Percentiles rank a stretch among this genome's conserved stretches.
Conservation (phyloP, 1,140 invertebrate genomes). For the Coelopa frigida region DNA sequence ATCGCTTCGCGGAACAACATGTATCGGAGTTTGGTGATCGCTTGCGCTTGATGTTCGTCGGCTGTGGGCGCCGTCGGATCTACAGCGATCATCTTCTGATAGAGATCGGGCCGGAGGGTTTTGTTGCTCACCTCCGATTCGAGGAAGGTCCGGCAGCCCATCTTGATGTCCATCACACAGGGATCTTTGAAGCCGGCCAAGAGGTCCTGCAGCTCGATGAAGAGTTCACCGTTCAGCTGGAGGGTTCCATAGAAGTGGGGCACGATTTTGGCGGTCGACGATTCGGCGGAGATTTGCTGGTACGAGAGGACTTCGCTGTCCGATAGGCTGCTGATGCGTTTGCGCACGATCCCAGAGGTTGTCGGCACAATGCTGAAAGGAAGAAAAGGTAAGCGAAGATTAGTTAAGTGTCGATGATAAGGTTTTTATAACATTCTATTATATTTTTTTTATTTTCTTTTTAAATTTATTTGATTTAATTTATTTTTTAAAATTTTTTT, state of each 20-base stretch:
- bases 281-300: constrained; percentile 69
- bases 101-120: constrained; percentile 68
- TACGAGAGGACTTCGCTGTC: constrained; percentile 76
- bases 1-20: constrained; percentile 93
- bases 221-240: constrained; percentile 76
- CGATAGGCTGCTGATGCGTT: constrained; percentile 66
- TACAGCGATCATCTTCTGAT: constrained; percentile 89
- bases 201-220: constrained; percentile 85
- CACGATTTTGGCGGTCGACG: constrained; percentile 66
- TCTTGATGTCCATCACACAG: constrained; percentile 88
- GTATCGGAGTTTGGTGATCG: constrained; percentile 88
- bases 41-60: constrained; percentile 67
- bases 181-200: constrained; percentile 78
- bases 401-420: neutral
- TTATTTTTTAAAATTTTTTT: no score
- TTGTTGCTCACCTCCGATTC: constrained; percentile 88
- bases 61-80: constrained; percentile 78
- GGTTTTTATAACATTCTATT: neutral
- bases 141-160: constrained; percentile 86
- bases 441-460: neutral
- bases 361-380: constrained; percentile 76
- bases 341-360: constrained; percentile 89
- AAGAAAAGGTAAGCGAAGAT: constrained; percentile 9
- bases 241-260: constrained; percentile 83
- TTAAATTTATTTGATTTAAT: neutral